Conservation (phyloP, 2,113 vertebrate species). For the Lophura nycthemera region DNA sequence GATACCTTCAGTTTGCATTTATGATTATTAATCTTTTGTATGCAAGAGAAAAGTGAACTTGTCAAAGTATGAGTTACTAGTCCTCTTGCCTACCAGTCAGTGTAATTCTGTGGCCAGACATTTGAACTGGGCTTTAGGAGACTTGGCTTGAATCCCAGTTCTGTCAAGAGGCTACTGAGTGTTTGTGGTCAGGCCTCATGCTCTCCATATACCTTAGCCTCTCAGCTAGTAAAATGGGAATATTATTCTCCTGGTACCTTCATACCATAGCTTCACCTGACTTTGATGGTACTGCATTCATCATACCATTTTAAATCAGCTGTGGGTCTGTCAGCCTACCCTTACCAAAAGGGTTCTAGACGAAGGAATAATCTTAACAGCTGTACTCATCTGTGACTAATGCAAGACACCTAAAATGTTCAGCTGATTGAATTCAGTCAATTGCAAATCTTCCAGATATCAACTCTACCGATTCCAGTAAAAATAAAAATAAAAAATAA, state of each 20-base stretch:
- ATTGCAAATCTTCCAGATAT: background rate
- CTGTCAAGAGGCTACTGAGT: background rate
- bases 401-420: background rate
- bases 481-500: background rate
- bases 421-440: background rate
- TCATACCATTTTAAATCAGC: background rate
- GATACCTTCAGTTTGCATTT: background rate
- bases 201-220: background rate
- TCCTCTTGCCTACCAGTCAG: background rate
- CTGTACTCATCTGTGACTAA: background rate
- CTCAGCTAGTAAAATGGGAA: background rate
- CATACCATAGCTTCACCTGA: background rate
- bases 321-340: background rate
- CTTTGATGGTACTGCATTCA: background rate
- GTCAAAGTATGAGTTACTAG: background rate
- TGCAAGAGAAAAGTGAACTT: background rate
- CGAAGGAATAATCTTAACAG: background rate
- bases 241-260: background rate
- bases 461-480: background rate
- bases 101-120: background rate
- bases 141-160: background rate
- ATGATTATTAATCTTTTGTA: background rate
- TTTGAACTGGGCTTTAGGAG: background rate
- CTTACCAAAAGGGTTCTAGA: background rate
- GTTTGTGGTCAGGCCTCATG: background rate